Evolutionary conservation across 2,113 vertebrate genomes (phyloP).

Genomic region (Colaptes auratus): DNA sequence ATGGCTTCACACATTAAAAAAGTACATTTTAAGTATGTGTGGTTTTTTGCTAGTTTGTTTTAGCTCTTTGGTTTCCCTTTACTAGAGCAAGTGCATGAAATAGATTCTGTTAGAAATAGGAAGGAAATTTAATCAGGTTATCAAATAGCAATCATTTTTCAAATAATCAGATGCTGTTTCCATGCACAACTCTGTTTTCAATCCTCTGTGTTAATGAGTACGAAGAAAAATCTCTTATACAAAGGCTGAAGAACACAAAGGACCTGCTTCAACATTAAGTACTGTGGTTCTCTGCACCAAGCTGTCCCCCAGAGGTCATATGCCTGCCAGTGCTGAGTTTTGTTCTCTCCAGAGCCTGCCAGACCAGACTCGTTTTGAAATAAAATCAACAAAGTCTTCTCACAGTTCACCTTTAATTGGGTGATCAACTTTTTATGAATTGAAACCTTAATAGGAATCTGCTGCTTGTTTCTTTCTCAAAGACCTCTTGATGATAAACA

Average conservation of each 20-base stretch:
- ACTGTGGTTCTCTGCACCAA: background rate
- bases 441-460: constrained; percentile 67
- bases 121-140: background rate
- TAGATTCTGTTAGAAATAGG: background rate
- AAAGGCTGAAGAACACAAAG: background rate
- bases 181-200: background rate
- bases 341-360: background rate
- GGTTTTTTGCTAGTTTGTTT: background rate
- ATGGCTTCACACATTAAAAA: background rate
- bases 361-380: constrained; percentile 25
- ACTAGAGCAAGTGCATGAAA: background rate
- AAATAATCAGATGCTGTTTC: background rate
- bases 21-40: background rate
- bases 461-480: constrained; percentile 75
- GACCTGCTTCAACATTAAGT: background rate
- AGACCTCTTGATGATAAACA: constrained; percentile 80
- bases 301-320: background rate
- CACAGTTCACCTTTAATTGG: constrained; percentile 63
- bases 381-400: constrained; percentile 45
- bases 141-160: background rate
- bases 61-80: background rate
- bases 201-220: background rate
- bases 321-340: background rate
- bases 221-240: background rate
- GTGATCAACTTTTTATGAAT: constrained; percentile 60